Base-by-base conservation (phyloP, 2,888 invertebrate genomes). In the Hypercompe scribonia region DNA sequence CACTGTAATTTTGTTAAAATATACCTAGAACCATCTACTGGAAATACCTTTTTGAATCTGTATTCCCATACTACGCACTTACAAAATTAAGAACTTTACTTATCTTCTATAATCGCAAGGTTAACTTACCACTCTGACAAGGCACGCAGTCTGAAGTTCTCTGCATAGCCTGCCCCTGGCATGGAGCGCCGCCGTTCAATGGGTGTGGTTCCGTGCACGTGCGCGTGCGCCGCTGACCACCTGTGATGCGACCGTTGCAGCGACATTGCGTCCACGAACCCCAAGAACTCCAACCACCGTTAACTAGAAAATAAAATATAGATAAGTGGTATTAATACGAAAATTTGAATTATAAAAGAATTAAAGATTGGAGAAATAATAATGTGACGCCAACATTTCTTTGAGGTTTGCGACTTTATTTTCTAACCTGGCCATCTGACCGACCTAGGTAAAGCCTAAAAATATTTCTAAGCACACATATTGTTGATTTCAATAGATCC, bases 231-330 rank as follows among this genome's bases (percentile, higher is more conserved):
- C 98, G 97, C 93, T 98, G 98, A 3, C 97, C 97, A 58, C 98
- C 98, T 28, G 97, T 97, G 72, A 96, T 93, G 68, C 96, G 96
- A 0, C 97, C 97, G 75, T 98, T 98, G 95, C 99, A 99, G 81
- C 97, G 97, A 93, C 99, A 99, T 78, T 98, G 98, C 15, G 97
- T 97, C 99, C 99, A 99, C 0, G 97, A 95, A 21, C 98, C 97
- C 99, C 99, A 99, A 7, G 97, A 96, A 68, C 98, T 98, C 99
- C 99, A 99, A 71, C 98, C 99, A n/a, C 99, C 99, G 91, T 99
- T 98, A 66, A 99, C 99, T 99, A 96, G 93, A 24, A 31, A 69
- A 42, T 24, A 31, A 61, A 31, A 61, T 61, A 1, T 11, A 18
- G 21, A 61, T 68, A 3, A 68, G 46, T 58, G 5, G 31, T 31